Base-by-base conservation (phyloP, 2,113 vertebrate species). In the Tupaia tana region DNA sequence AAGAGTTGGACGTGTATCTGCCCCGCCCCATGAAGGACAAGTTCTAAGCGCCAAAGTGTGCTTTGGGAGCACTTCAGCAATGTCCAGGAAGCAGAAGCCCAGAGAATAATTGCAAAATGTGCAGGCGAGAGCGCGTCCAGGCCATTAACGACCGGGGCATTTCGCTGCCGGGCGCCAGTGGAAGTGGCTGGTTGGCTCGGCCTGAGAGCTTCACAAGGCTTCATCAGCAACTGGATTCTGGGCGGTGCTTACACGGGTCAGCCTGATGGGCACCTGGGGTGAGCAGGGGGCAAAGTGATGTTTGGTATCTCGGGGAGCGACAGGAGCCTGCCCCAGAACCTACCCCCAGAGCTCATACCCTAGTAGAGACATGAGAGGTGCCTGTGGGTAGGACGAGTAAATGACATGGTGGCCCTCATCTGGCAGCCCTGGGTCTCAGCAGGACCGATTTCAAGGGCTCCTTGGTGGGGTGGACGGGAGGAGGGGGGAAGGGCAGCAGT, bases 71-170 rank as follows among this genome's bases (percentile, higher is more conserved):
- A 13, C 67, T 52, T 94, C 80, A 79, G 97, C 93, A 92, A 52
- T 16, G 75, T 93, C 90, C 86, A 96, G 96, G 95, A 94, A 93
- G 94, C 83, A 93, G 95, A 95, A 90, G 15, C 96, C 52, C 56
- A 90, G 97, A 95, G 96, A 94, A 96, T 1, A 80, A 43, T 0
- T 71, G 92, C 97, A 95, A 95, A 97, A 92, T 81, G 13, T 64
- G 83, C 0, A 27, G 79, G 85, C 31, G 86, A 87, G 70, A 96
- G 61, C 12, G 4, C 0, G 3, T 34, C n/a, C 4, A 14, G 81
- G 81, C 20, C 27, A 0, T 2, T n/a, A 3, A 10, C 5, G 14
- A 54, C 54, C 7, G 0, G 13, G 52, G 10, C 24, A 19, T 1
- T 19, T n/a, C 9, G 18, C 77, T n/a, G 77, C 19, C 9, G 2